phyloP scores from a whole-genome alignment of 2,797 vertebrate genomes.

The Chlorospingus flavigularis region DNA sequence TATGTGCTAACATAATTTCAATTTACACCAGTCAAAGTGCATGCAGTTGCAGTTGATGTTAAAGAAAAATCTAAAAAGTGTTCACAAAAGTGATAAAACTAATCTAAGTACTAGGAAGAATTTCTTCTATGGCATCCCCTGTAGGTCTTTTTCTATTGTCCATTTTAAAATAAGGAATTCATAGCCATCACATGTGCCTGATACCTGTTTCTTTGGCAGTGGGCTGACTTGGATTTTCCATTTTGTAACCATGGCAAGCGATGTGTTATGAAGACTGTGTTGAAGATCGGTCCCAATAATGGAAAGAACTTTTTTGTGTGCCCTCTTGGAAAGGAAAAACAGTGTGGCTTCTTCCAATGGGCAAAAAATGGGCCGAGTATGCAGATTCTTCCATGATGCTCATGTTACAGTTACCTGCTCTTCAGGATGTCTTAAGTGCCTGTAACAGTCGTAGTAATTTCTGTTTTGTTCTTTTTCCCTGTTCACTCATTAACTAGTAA shows the following conservation, averaged over 20 bases:
- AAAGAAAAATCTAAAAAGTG: neutral
- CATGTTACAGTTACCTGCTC: neutral
- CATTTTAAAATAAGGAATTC: neutral
- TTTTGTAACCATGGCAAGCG: constrained; percentile 86
- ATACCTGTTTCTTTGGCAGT: constrained; percentile 75
- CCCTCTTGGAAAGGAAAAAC: constrained; percentile 81
- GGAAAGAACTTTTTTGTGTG: constrained; percentile 91
- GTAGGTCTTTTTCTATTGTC: neutral
- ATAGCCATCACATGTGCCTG: neutral
- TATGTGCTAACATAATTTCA: neutral
- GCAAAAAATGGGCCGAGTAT: constrained; percentile 71
- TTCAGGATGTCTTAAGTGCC: neutral
- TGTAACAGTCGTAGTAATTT: neutral
- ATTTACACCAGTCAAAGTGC: neutral
- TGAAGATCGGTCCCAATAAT: constrained; percentile 94
- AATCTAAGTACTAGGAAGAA: neutral
- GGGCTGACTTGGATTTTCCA: constrained; percentile 92
- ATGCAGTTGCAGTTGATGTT: neutral
- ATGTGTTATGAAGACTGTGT: constrained; percentile 86
- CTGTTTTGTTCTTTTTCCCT: neutral
- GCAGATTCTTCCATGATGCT: constrained; percentile 73
- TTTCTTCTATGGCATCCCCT: neutral
- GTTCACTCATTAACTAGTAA: neutral
- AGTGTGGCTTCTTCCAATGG: constrained; percentile 94
- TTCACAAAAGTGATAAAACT: neutral